Conservation (phyloP, 30 jellyfish, hydroid and myxozoan genomes). For the Rhopilema esculentum region DNA sequence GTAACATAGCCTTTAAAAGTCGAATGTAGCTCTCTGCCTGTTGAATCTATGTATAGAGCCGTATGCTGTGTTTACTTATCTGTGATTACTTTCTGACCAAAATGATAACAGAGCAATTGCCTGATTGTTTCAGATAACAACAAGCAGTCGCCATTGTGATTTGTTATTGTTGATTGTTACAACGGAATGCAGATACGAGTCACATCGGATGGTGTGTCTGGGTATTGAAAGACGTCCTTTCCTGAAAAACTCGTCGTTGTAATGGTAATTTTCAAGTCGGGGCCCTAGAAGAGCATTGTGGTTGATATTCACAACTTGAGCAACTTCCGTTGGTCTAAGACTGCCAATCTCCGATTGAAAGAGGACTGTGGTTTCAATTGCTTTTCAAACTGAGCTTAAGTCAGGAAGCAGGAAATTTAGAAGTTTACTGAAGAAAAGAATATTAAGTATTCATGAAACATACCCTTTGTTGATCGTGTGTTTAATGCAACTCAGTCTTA, state of each 20-base stretch:
- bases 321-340: conserved; percentile 79
- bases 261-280: conserved; percentile 57
- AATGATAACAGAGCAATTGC: background rate
- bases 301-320: conserved; percentile 83
- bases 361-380: conserved; percentile 82
- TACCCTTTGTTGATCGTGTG: conserved; percentile 64
- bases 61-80: background rate
- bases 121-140: background rate
- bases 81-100: background rate
- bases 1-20: no score
- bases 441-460: conserved; percentile 67
- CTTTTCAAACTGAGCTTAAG: conserved; percentile 85
- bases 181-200: conserved; percentile 42
- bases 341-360: conserved; percentile 79
- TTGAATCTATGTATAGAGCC: no score
- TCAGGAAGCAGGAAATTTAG: conserved; percentile 88
- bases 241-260: conserved; percentile 66
- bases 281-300: conserved; percentile 56
- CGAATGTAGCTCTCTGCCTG: no score
- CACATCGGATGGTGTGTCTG: conserved; percentile 62
- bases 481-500: background rate
- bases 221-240: conserved; percentile 35
- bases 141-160: conserved; percentile 5
- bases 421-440: conserved; percentile 80
- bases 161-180: conserved; percentile 16